Conservation (phyloP, 2,888 invertebrate genomes). For the Conistra vaccinii region DNA sequence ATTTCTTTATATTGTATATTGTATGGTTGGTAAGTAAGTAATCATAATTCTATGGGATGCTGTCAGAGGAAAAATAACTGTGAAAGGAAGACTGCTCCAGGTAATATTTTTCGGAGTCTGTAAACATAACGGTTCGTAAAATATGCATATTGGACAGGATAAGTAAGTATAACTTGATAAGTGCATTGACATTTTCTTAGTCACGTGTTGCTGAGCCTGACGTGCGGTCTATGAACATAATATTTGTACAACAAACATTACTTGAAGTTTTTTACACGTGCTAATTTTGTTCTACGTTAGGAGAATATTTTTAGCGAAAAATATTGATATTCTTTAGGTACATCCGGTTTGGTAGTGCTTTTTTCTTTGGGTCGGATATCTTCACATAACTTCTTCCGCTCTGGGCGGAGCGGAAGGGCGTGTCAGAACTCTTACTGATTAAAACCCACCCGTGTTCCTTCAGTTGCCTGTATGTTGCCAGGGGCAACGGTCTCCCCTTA, state of each 20-base stretch:
- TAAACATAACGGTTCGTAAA: neutral
- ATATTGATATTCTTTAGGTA: neutral
- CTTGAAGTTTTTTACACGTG: neutral
- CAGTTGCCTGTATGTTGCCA: too few species aligned
- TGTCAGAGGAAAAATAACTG: neutral
- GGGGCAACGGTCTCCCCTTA: too few species aligned
- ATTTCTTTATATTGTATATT: too few species aligned
- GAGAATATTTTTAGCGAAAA: neutral
- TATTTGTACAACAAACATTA: conserved; percentile 19
- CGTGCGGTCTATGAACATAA: conserved; percentile 3
- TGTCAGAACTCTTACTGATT: too few species aligned
- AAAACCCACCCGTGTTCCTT: too few species aligned
- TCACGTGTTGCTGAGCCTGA: conserved; percentile 6
- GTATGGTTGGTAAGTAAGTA: neutral
- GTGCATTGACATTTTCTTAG: conserved; percentile 18
- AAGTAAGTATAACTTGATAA: neutral
- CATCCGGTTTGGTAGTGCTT: neutral
- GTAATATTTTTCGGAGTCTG: neutral
- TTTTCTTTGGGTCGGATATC: too few species aligned
- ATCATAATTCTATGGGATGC: neutral
- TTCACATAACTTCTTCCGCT: too few species aligned
- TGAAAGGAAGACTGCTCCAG: neutral
- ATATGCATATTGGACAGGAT: neutral
- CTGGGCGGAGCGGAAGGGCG: too few species aligned
- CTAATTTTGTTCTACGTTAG: neutral